Evolutionary conservation across 2,797 vertebrate genomes (phyloP).

Genomic region (Ataeniobius toweri): DNA sequence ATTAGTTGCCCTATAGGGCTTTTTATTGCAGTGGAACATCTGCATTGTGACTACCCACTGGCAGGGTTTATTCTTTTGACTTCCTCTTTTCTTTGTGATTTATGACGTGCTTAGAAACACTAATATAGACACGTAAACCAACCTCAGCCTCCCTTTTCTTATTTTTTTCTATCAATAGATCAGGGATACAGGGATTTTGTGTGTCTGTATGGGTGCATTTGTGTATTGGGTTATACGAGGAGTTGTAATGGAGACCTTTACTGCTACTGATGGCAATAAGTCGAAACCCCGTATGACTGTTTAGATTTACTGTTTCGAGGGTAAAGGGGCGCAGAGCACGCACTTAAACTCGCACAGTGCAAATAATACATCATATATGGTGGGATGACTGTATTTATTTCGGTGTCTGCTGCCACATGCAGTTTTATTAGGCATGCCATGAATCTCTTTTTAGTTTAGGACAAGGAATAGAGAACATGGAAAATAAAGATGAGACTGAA

Average conservation of each 20-base stretch:
- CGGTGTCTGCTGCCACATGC: constrained; percentile 26
- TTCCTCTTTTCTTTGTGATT: constrained; percentile 46
- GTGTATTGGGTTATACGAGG: constrained; percentile 31
- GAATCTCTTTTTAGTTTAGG: constrained; percentile 38
- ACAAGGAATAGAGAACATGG: constrained; percentile 22
- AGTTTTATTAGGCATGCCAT: constrained; percentile 68
- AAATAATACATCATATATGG: constrained; percentile 56
- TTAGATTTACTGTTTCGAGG: constrained; percentile 64
- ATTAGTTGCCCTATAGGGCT: constrained; percentile 35
- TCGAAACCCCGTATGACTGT: constrained; percentile 66
- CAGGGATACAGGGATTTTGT: constrained; percentile 29
- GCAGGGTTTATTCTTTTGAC: neutral
- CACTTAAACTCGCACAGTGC: constrained; percentile 20
- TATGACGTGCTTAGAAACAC: constrained; percentile 45
- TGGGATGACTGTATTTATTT: constrained; percentile 58
- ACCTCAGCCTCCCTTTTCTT: constrained; percentile 37
- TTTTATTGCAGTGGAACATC: constrained; percentile 38
- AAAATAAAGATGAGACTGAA: constrained; percentile 10
- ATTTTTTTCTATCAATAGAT: constrained; percentile 47
- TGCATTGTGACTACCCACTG: neutral
- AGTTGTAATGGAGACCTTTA: constrained; percentile 70
- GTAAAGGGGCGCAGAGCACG: constrained; percentile 8
- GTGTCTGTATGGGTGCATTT: constrained; percentile 11
- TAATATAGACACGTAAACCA: constrained; percentile 54
- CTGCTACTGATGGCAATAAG: constrained; percentile 56